Percentiles rank a stretch among this genome's conserved stretches.
Conservation (phyloP, 1,140 invertebrate species). For the Anastrepha ludens region DNA sequence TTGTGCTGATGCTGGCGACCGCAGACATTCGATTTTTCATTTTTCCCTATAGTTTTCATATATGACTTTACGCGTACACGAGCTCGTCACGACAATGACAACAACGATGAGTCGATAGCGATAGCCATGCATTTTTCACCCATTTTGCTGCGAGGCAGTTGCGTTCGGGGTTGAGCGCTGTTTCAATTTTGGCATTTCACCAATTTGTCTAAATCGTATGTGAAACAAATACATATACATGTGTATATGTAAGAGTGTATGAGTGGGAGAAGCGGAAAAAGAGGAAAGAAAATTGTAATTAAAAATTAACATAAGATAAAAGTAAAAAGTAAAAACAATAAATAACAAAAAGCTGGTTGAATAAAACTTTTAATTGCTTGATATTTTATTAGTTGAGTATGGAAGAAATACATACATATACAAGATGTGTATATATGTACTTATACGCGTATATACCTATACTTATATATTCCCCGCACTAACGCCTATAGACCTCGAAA, state of each 20-base stretch:
- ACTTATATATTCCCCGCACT: too few relatives aligned
- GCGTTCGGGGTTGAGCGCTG: slow-evolving; percentile 10
- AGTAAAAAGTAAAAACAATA: not conserved
- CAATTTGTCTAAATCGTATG: slow-evolving; percentile 20
- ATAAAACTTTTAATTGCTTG: too few relatives aligned
- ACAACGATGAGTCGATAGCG: not conserved
- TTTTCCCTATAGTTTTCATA: slow-evolving; percentile 19
- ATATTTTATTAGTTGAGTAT: too few relatives aligned
- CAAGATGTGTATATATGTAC: too few relatives aligned
- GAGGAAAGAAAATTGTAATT: not conserved
- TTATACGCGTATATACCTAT: too few relatives aligned
- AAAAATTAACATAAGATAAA: not conserved
- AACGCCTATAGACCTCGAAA: too few relatives aligned
- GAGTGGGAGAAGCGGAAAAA: not conserved
- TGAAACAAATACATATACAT: not conserved
- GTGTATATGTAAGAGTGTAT: not conserved
- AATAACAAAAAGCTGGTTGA: too few relatives aligned
- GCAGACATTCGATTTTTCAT: not conserved
- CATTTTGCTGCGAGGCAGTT: not conserved
- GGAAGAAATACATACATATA: too few relatives aligned
- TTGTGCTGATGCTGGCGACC: not conserved
- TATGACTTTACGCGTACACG: slow-evolving; percentile 40
- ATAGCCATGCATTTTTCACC: slow-evolving; percentile 10
- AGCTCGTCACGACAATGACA: not conserved
- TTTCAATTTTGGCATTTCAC: slow-evolving; percentile 15